These are phyloP conservation scores for Acanthosepion esculentum DNA, from an alignment of 2,888 invertebrate genomes.

Conservation along the genomic window DNA sequence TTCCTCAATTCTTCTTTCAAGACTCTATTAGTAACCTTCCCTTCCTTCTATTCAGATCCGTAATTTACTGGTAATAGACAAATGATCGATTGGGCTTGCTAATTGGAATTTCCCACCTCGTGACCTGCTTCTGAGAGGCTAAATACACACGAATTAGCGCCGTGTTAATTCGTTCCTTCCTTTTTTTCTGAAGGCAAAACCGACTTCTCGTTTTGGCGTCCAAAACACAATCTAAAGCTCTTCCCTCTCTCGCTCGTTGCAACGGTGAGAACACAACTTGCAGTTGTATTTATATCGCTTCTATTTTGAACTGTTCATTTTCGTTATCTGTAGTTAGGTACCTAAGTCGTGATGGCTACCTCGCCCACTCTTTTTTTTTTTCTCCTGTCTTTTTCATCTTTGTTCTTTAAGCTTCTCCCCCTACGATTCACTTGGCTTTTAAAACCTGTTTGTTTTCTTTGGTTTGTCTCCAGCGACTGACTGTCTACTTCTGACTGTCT, in stretches of 20 bases:
- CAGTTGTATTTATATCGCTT: not conserved
- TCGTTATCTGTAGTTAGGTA: not conserved
- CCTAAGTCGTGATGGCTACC: not conserved
- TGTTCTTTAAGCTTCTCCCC: not conserved
- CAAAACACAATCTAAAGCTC: not conserved
- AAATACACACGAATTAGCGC: not conserved
- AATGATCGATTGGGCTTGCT: not conserved
- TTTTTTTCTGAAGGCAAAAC: not conserved
- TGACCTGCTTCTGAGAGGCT: constrained; percentile 14
- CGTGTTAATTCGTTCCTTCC: not conserved
- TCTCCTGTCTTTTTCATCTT: not conserved
- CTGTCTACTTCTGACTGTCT: constrained; percentile 13
- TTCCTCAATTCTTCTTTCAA: not conserved
- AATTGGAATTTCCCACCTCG: not conserved
- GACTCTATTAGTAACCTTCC: not conserved
- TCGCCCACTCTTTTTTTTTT: not conserved
- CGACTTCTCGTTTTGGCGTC: not conserved
- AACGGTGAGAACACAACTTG: not conserved
- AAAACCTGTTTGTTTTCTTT: constrained; percentile 11
- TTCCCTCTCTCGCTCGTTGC: not conserved
- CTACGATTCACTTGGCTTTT: not conserved
- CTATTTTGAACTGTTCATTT: not conserved
- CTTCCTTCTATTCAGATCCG: not conserved
- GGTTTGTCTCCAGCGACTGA: not conserved
- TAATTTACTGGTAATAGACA: not conserved